Conservation (phyloP, 2,113 vertebrate species). For the Brienomyrus longianalis region DNA sequence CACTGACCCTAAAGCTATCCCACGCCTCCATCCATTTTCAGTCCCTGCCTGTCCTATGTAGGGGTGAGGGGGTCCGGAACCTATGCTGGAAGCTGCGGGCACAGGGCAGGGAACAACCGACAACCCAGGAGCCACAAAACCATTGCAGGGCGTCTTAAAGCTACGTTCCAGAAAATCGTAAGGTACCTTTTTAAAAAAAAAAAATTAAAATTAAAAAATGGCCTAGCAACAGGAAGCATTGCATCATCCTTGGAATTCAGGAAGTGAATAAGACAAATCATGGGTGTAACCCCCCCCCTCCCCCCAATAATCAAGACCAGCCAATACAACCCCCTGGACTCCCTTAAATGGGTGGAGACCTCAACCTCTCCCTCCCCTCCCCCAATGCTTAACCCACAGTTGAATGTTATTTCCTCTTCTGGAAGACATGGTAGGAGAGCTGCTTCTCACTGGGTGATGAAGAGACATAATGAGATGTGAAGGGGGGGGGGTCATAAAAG, state of each 20-base stretch:
- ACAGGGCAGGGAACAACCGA: neutral
- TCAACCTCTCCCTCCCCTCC: neutral
- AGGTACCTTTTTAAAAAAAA: neutral
- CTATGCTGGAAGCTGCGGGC: neutral
- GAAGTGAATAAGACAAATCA: neutral
- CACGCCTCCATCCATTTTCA: neutral
- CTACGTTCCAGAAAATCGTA: neutral
- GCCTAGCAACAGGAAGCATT: neutral
- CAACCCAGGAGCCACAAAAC: neutral
- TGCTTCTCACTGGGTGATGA: neutral
- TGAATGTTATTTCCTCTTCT: neutral
- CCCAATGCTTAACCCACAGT: neutral
- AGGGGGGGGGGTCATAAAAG: neutral
- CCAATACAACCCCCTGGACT: neutral
- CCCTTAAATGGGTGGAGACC: neutral
- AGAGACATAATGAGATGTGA: neutral
- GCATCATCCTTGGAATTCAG: neutral
- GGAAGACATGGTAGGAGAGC: neutral
- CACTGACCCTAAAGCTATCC: neutral
- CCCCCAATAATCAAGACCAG: neutral
- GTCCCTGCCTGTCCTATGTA: neutral
- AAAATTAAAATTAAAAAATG: neutral
- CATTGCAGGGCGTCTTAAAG: neutral
- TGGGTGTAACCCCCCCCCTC: no score
- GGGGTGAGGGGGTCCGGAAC: neutral